Base-by-base conservation (phyloP, 2,888 invertebrate genomes). In the Caenorhabditis imperialis region DNA sequence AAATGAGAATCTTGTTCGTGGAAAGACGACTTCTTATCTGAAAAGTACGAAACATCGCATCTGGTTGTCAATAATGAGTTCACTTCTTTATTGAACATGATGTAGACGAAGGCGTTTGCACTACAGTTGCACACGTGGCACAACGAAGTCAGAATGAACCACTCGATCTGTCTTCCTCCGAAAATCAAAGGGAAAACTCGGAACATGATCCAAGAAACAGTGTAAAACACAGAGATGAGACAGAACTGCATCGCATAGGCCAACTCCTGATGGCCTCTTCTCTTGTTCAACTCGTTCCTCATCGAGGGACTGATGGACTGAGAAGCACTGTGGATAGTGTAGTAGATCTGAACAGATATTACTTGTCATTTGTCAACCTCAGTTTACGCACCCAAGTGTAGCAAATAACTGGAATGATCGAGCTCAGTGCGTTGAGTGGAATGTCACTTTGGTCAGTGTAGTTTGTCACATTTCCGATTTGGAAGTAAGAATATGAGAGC, bases 401-500 rank as follows among this genome's bases (percentile, higher is more conserved):
- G 45, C 74, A 69, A 3, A 71, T 47, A 30, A 77, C 48, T 6
- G 74, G 72, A 16, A 67, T 50, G n/a, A 70, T 67, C 1, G 77
- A 71, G 33, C 69, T 62, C 10, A 71, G 25, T 3, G 77, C 75
- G 25, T 80, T 80, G 42, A 80, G 50, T 8, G 75, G 75, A n/a
- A 78, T 72, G 63, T 80, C 80, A 45, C 75, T 73, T 4, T 60
- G 50, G 54, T 80, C 78, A 8, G 80, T 75, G 48, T 72, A 76
- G 30, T 80, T 80, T 23, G 63, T 60, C n/a, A 72, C 23, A 33
- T 58, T 55, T 2, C 33, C 54, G 23, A 70, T 55, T 23, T 51
- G 38, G 35, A 38, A 45, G 40, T 80, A 80, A 0, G 73, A 67
- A 30, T 78, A 80, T 8, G 80, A 80, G 14, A 75, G 61, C 22